Evolutionary conservation across 2,113 vertebrate genomes (phyloP).

Genomic region (Notiomystis cincta): DNA sequence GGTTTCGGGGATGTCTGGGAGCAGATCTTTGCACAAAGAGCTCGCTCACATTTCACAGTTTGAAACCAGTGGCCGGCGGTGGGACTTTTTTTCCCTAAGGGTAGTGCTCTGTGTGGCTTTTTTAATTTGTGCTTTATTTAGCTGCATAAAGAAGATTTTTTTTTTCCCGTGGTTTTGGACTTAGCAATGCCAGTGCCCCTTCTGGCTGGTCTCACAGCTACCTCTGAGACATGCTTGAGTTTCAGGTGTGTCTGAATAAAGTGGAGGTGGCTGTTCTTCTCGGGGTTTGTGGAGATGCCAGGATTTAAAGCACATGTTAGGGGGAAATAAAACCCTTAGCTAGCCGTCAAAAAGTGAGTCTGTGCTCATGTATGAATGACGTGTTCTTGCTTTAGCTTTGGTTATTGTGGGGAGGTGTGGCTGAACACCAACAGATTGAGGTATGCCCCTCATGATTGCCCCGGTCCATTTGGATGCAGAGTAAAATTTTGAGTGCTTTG

Average conservation of each 20-base stretch:
- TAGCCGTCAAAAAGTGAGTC: neutral
- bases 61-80: rapidly evolving
- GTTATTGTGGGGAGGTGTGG: too few species aligned
- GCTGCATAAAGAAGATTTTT: neutral
- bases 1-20: neutral
- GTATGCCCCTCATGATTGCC: neutral
- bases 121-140: neutral
- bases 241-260: neutral
- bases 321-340: neutral
- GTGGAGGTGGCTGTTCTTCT: rapidly evolving
- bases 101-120: neutral
- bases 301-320: neutral
- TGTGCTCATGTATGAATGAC: neutral
- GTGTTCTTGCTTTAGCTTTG: neutral
- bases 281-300: neutral
- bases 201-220: neutral
- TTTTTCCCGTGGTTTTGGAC: neutral
- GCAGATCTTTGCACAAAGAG: neutral
- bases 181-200: rapidly evolving
- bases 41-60: neutral
- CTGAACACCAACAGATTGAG: rapidly evolving
- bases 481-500: neutral
- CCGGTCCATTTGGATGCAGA: rapidly evolving
- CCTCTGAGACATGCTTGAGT: neutral
- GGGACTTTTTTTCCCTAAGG: neutral